Base-by-base conservation (phyloP, 2,797 vertebrate genomes). In the Champsocephalus gunnari region DNA sequence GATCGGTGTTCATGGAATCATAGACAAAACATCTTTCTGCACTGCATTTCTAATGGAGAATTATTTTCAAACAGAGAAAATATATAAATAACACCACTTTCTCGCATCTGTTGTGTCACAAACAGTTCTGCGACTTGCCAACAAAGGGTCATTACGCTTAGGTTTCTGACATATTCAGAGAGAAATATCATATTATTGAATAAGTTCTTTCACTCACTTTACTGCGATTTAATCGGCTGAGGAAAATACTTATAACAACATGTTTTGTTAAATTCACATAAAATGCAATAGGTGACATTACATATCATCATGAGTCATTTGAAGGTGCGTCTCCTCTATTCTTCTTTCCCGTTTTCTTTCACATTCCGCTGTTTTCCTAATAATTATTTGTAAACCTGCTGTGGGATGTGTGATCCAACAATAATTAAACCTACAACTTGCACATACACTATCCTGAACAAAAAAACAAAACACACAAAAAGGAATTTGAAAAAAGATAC, bases 81-180 rank as follows among this genome's bases (percentile, higher is more conserved):
- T 0, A 84, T 50, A 77, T 53, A 87, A 87, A 86, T 71, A 86
- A 75, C 53, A 81, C 38, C 12, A 61, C 38, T 70, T 17, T 73
- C 14, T 76, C 57, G 73, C 70, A 28, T 66, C 24, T 69, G 63
- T 83, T 62, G 65, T 92, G 82, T 86, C 82, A 80, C 71, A 72
- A 76, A 76, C 86, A 80, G 84, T 79, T 89, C 38, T 80, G 51
- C 86, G 64, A 89, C 89, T 89, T 90, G 71, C 73, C 81, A 90
- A 87, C 87, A 92, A 89, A 92, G 73, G 63, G 80, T 92, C 89
- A 89, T 93, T 94, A 92, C 3, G 24, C 24, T 24, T 94, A 94
- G 91, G 86, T 93, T 94, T 91, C 54, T 65, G 77, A 38, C 34
- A 83, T 66, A 66, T 82, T 75, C 65, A 41, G 65, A 78, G 73